Evolutionary conservation across 2,113 vertebrate species (phyloP).

Genomic region (Micronisus gabar): DNA sequence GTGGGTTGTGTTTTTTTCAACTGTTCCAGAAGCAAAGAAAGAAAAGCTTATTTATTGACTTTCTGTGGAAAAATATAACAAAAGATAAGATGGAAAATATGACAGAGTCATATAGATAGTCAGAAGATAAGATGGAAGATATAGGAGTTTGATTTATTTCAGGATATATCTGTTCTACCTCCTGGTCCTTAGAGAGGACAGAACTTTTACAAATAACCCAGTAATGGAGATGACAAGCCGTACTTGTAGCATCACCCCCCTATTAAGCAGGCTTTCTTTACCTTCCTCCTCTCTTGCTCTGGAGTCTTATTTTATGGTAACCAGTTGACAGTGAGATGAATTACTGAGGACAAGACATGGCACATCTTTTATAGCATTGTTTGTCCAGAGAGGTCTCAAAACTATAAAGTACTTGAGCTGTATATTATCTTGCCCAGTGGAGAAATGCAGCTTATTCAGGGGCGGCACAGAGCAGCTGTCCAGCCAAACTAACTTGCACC

Average conservation of each 20-base stretch:
- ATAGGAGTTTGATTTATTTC: neutral
- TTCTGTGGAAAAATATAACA: neutral
- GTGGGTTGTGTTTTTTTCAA: neutral
- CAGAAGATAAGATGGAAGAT: neutral
- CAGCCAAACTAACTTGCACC: fast-evolving
- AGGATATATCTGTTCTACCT: neutral
- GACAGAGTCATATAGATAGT: neutral
- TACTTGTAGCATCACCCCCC: neutral
- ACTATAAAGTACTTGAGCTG: neutral
- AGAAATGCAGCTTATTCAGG: neutral
- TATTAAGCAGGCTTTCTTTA: neutral
- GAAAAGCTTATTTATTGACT: neutral
- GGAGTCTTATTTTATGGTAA: neutral
- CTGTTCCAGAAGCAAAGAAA: neutral
- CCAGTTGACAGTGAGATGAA: neutral
- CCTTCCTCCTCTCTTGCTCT: neutral
- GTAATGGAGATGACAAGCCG: neutral
- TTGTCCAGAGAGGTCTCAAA: neutral
- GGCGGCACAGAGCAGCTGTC: neutral
- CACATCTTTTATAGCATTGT: neutral
- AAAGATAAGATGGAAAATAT: neutral
- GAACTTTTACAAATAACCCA: neutral
- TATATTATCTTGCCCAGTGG: neutral
- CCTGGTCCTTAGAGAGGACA: neutral
- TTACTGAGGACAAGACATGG: neutral